Percentiles rank a stretch among this genome's conserved stretches.
phyloP scores from a whole-genome alignment of 2,113 vertebrate genomes.

The Clinocottus analis region DNA sequence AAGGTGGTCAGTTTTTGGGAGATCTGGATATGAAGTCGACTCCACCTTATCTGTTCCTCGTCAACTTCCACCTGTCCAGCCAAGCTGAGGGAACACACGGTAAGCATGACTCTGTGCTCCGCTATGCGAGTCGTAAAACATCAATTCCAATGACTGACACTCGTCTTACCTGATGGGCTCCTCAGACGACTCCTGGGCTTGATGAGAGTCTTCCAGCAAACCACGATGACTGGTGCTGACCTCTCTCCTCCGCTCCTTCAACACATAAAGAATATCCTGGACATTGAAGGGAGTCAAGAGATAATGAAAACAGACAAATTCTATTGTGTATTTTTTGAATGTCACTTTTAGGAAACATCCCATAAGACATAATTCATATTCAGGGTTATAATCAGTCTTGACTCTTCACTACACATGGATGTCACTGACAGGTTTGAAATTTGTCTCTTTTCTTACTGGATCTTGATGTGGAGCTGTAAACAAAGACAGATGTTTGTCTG shows the following conservation, averaged over 20 bases:
- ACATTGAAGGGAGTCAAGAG: not conserved
- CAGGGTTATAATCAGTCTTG: not conserved
- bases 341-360: not conserved
- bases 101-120: not conserved
- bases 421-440: not conserved
- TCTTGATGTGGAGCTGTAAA: slow-evolving; percentile 6
- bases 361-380: not conserved
- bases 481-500: not conserved
- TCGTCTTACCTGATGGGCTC: slow-evolving; percentile 39
- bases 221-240: slow-evolving; percentile 65
- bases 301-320: not conserved
- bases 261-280: slow-evolving; percentile 75
- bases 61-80: slow-evolving; percentile 13
- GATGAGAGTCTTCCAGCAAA: slow-evolving; percentile 17
- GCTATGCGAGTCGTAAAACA: not conserved
- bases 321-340: not conserved
- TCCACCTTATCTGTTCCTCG: slow-evolving; percentile 37
- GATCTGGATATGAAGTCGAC: slow-evolving; percentile 57
- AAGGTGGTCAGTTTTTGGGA: slow-evolving; percentile 54
- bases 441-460: slow-evolving; percentile 35
- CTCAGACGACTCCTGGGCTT: slow-evolving; percentile 1
- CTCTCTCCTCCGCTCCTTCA: slow-evolving; percentile 79
- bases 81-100: slow-evolving; percentile 30
- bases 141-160: not conserved
- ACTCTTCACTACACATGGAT: not conserved